Conservation (phyloP, 2,113 vertebrate species). For the Tetrax tetrax region DNA sequence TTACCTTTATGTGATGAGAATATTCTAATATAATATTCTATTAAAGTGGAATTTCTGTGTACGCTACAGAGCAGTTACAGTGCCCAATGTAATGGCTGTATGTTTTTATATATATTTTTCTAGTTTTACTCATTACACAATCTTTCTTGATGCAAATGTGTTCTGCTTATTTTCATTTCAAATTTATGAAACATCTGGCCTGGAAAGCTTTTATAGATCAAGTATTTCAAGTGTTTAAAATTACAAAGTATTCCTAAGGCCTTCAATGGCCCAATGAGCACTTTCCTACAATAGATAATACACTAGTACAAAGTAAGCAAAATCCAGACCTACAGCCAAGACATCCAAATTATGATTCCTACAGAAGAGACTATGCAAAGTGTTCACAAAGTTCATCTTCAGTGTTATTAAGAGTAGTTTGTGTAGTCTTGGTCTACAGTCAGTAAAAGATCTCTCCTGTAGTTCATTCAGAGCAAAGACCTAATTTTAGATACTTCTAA, state of each 20-base stretch:
- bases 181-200: background rate
- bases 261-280: background rate
- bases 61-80: background rate
- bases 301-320: background rate
- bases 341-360: background rate
- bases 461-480: background rate
- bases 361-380: background rate
- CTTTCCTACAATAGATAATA: background rate
- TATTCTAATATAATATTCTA: background rate
- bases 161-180: background rate
- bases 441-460: background rate
- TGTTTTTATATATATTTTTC: background rate
- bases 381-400: background rate
- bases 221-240: background rate
- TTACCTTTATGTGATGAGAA: background rate
- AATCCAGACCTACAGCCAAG: background rate
- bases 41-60: background rate
- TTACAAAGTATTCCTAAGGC: background rate
- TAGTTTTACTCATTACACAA: background rate
- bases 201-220: background rate
- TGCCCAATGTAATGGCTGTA: background rate
- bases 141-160: background rate
- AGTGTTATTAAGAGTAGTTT: background rate
- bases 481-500: background rate
- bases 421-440: background rate